phyloP scores from a whole-genome alignment of 2,797 vertebrate species.

The Crocidura indochinensis region DNA sequence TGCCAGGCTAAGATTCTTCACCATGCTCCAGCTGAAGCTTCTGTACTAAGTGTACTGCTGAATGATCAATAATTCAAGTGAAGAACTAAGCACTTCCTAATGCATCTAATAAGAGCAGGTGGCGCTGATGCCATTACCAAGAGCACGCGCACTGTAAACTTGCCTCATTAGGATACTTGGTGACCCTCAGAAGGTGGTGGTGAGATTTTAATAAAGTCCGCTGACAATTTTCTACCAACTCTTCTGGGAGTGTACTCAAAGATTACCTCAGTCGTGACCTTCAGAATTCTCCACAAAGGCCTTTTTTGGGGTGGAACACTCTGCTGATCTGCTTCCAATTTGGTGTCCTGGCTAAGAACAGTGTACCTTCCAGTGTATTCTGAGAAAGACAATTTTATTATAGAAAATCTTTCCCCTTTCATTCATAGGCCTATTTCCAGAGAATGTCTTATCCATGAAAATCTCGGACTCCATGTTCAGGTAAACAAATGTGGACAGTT shows the following conservation, averaged over 20 bases:
- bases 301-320: neutral
- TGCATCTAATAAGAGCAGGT: conserved; percentile 29
- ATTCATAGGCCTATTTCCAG: conserved; percentile 10
- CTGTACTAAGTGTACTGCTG: neutral
- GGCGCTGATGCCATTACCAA: neutral
- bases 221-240: conserved; percentile 16
- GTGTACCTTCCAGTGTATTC: conserved; percentile 5
- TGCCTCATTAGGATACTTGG: neutral
- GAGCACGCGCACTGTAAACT: conserved; percentile 26
- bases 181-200: conserved; percentile 33
- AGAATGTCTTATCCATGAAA: conserved; percentile 67
- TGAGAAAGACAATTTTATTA: conserved; percentile 65
- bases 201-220: neutral
- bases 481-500: conserved; percentile 75
- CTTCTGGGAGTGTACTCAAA: neutral
- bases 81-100: conserved; percentile 60
- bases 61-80: conserved; percentile 48
- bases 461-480: conserved; percentile 58
- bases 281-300: conserved; percentile 41
- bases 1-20: conserved; percentile 37
- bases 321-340: conserved; percentile 50
- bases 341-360: neutral
- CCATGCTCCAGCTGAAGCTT: neutral
- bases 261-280: conserved; percentile 45
- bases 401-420: conserved; percentile 27